Base-by-base conservation (phyloP, 2,113 vertebrate genomes). In the Etheostoma cragini region DNA sequence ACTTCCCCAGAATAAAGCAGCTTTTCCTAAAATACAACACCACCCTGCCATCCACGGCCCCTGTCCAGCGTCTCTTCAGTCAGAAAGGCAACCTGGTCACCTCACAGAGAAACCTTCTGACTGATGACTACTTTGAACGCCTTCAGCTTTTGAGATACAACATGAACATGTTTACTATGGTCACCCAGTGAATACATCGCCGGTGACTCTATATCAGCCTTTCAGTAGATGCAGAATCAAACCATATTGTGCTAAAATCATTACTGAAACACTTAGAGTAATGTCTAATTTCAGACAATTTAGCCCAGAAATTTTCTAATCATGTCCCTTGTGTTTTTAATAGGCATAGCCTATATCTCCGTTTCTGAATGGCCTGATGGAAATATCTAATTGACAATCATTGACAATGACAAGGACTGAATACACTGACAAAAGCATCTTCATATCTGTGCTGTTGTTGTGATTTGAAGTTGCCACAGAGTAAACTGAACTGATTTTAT, bases 21-120 rank as follows among this genome's bases (percentile, higher is more conserved):
- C 88, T 95, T 4, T 94, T 95, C 80, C 78, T 95, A 0, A 95
- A 94, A 64, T 94, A 91, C 85, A 95, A 95, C 89, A 95, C 94
- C 65, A 91, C 92, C 4, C 77, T 95, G 77, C 93, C 94, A 0
- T 94, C 94, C 65, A 93, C 93, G 17, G 92, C 91, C 0, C 94
- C 94, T 1, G 90, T 95, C 69, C 92, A 94, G 86, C 90, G 90
- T 0, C 93, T 95, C 61, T 94, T 95, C 83, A 93, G 88, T 47
- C 90, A 94, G 75, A 94, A 93, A 12, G 90, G 89, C 12, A 92
- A 94, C 81, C 71, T 94, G 83, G 84, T 92, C 24, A 91, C 89
- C 1, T 92, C 91, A 2, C 93, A 95, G 78, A 92, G 92, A 26
- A 93, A 92, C 84, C 62, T 90, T 76, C 88, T 94, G 30, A 93